Base-by-base conservation (phyloP, 2,113 vertebrate genomes). In the Hippoglossus stenolepis region DNA sequence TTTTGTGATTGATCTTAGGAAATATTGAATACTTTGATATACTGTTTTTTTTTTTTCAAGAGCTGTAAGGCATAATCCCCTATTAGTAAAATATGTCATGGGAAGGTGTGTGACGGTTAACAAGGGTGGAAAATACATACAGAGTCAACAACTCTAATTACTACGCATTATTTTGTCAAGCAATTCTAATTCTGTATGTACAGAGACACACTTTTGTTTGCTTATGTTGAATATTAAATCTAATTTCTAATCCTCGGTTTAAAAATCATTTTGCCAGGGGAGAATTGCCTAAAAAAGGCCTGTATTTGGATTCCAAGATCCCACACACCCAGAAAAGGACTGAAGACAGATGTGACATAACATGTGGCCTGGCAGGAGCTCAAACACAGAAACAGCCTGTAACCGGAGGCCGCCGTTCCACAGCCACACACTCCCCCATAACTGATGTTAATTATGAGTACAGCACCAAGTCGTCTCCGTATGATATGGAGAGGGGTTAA, bases 301-400 rank as follows among this genome's bases (percentile, higher is more conserved):
- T 17, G 18, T 64, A 79, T 73, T 64, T 62, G 47, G 15, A 35
- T 51, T 65, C 43, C 14, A 26, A 18, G 73, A 68, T 73, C 17
- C 65, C 31, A n/a, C 49, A 59, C 65, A 63, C 58, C 8, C 62
- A 78, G 56, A 49, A 23, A 6, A 75, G 59, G 74, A 64, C 26
- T 35, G 13, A 17, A 63, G 24, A 70, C 76, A 84, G 85, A 65
- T 84, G 70, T 24, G 47, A 56, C 31, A 5, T 8, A 70, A 77
- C 63, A 82, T 54, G 54, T 83, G 85, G 73, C 58, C 20, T 7
- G 4, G 65, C 49, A 71, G 61, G 57, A 7, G 51, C 57, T 0
- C n/a, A 63, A 11, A 77, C 57, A 1, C 31, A 21, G 3, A 67
- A 49, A 60, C 24, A 66, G 6, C 49, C 57, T 54, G 68, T 62